Evolutionary conservation across 2,888 invertebrate genomes (phyloP), one percentile per base, ranked within the genome.

Genomic region (Leptinotarsa tumamoca): DNA sequence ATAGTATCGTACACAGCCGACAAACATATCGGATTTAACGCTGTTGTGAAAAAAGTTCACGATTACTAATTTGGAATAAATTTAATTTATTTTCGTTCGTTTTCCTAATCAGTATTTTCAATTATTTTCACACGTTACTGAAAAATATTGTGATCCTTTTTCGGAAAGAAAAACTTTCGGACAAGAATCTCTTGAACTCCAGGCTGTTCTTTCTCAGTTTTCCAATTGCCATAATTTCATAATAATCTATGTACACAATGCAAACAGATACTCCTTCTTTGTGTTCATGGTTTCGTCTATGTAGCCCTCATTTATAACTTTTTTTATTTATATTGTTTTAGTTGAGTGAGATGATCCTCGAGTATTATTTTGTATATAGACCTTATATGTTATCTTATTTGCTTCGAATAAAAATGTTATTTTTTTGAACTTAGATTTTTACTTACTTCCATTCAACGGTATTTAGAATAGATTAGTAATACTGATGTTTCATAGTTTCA

Each of bases 1-100:
- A 86, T 87, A 68, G 88, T 88, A 27, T 83, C 85, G 63, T 89
- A 89, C 80, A 86, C 86, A 49, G 87, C 88, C 51, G 88, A 88
- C 77, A 88, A 88, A 74, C 88, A 88, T 76, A 84, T 79, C 67
- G 88, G 88, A 50, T 88, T 88, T 80, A 87, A 88, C 68, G 88
- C 88, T 4, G 82, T 87, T 49, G 88, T 88, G 5, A 87, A 87
- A 76, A 85, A 84, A 61, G 82, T 87, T 67, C 83, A 82, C 54
- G 85, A 83, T 75, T 85, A 84, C 68, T 83, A 80, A 79, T n/a
- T 52, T 10, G 14, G 15, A 23, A 63, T 3, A 1, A 3, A 33
- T 70, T 66, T 68, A 43, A 78, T 72, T 76, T 78, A 78, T 79
- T 79, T 73, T 43, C 14, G 2, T 33, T 10, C 70, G 68, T 77